phyloP scores from a whole-genome alignment of 2,888 invertebrate species.

The Synanthedon vespiformis region DNA sequence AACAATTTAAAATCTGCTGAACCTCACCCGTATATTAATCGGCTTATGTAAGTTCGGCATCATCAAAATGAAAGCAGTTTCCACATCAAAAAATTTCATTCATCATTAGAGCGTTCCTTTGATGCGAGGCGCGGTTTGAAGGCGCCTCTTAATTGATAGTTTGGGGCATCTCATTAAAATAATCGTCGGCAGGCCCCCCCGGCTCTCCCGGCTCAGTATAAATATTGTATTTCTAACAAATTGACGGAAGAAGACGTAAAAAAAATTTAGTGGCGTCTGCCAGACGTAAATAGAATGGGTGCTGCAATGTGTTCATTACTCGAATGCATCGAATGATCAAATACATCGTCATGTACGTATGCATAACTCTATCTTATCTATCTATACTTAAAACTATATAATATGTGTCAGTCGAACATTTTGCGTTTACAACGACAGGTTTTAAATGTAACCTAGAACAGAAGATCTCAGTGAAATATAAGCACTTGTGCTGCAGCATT shows the following conservation, averaged over 20 bases:
- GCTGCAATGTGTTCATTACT: background rate
- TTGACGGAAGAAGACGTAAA: constrained; percentile 44
- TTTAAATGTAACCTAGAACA: too few relatives aligned
- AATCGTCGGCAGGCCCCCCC: constrained; percentile 23
- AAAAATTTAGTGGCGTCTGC: constrained; percentile 19
- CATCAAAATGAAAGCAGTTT: background rate
- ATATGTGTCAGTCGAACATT: too few relatives aligned
- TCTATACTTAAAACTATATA: too few relatives aligned
- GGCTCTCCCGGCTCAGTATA: constrained; percentile 35
- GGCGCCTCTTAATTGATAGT: constrained; percentile 65
- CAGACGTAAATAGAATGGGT: constrained; percentile 13
- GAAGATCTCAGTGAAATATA: too few relatives aligned
- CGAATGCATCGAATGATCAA: background rate
- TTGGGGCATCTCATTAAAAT: constrained; percentile 46
- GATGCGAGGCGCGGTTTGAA: constrained; percentile 17
- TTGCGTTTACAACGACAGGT: too few relatives aligned
- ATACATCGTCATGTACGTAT: too few relatives aligned
- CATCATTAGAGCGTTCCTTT: constrained; percentile 21
- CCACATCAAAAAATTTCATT: constrained; percentile 30
- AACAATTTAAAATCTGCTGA: too few relatives aligned
- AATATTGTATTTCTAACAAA: constrained; percentile 63
- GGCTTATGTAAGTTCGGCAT: background rate
- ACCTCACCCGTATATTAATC: too few relatives aligned
- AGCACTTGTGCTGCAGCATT: too few relatives aligned
- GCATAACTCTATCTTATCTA: too few relatives aligned